phyloP scores from a whole-genome alignment of 2,888 invertebrate species.

The Calameuta idolon region DNA sequence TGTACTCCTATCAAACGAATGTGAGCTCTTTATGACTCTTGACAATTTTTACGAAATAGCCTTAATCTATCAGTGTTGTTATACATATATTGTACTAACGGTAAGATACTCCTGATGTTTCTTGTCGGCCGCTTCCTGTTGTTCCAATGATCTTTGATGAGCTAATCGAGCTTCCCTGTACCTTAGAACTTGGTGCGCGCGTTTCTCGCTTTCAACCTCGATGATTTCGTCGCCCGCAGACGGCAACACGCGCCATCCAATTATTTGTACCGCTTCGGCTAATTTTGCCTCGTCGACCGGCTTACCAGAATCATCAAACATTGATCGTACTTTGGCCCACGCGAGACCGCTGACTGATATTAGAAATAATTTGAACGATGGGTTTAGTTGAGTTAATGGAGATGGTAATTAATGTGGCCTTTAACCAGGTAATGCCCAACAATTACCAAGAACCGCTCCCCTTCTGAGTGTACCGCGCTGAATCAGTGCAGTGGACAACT shows the following conservation, averaged over 20 bases:
- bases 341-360: slow-evolving; percentile 83
- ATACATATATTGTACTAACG: slow-evolving; percentile 46
- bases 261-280: slow-evolving; percentile 84
- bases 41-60: neutral
- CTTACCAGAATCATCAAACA: slow-evolving; percentile 83
- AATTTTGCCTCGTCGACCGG: slow-evolving; percentile 79
- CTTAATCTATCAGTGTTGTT: neutral
- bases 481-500: slow-evolving; percentile 72
- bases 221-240: slow-evolving; percentile 88
- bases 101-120: slow-evolving; percentile 76
- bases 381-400: slow-evolving; percentile 55
- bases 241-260: slow-evolving; percentile 93
- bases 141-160: slow-evolving; percentile 74
- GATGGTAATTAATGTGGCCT: neutral
- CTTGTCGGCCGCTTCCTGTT: slow-evolving; percentile 73
- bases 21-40: slow-evolving; percentile 5
- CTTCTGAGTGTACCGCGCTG: slow-evolving; percentile 73
- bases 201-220: slow-evolving; percentile 83
- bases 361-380: slow-evolving; percentile 67
- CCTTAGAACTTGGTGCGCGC: slow-evolving; percentile 76
- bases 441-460: slow-evolving; percentile 68
- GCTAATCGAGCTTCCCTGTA: slow-evolving; percentile 74
- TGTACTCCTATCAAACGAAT: slow-evolving; percentile 69
- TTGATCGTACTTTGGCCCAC: slow-evolving; percentile 85
- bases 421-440: neutral